phyloP scores from a whole-genome alignment of 92 coral and sea anemone species.

The Paramuricea clavata region DNA sequence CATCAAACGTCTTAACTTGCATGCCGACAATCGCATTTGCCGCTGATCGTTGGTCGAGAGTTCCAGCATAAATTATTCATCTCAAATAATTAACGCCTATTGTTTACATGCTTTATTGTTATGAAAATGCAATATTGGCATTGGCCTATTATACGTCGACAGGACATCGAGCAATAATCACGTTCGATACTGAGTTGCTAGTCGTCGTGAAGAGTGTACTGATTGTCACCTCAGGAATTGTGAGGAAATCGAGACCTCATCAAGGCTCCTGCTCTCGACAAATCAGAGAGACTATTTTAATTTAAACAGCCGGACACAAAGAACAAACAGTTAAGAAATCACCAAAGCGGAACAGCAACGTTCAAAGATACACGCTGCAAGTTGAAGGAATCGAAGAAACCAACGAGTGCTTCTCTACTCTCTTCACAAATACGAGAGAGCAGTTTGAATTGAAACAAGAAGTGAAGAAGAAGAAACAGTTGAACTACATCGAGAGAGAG shows the following conservation, averaged over 20 bases:
- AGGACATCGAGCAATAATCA: conserved; percentile 82
- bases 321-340: conserved; percentile 12
- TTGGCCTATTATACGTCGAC: conserved; percentile 99
- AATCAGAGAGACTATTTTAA: not conserved
- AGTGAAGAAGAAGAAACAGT: too few species aligned
- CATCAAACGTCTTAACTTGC: conserved; percentile 47
- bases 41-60: conserved; percentile 82
- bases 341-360: not conserved
- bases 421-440: too few species aligned
- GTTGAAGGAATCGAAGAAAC: too few species aligned
- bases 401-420: too few species aligned
- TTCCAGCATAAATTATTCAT: conserved; percentile 94
- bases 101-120: conserved; percentile 98
- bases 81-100: conserved; percentile 99
- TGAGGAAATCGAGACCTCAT: not conserved
- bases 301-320: conserved; percentile 11
- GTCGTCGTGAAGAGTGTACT: not conserved
- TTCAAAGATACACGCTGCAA: not conserved
- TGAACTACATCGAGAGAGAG: too few species aligned
- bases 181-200: conserved; percentile 40
- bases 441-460: too few species aligned
- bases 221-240: not conserved
- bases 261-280: not conserved
- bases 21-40: conserved; percentile 42
- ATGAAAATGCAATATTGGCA: conserved; percentile 99